Evolutionary conservation across 2,888 invertebrate species (phyloP), one percentile per base, ranked within the genome.

Genomic region (Phengaris arion): DNA sequence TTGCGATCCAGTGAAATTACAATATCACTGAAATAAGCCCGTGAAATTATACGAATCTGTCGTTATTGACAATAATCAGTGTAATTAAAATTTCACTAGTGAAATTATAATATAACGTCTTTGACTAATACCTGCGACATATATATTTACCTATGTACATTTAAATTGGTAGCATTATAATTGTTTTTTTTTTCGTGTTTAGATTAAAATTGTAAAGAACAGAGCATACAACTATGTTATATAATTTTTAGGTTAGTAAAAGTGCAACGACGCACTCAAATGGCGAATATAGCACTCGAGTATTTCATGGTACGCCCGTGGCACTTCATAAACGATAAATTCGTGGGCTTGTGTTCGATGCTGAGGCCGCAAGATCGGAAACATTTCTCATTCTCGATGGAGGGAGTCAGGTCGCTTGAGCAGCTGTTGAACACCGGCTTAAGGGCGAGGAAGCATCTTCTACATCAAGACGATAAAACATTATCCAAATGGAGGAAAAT

Each of bases 381-480:
- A 57, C 57, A 57, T 9, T 57, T 57, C 57, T 57, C 15, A 9
- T 57, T 57, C 15, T 15, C n/a, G 57, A 8, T 15, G 15, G 3
- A 57, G 15, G 57, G 15, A 15, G 15, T 57, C 57, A n/a, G 22
- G 8, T 9, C 15, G 4, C 3, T 15, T 8, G 15, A 57, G 15
- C 8, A 57, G 8, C n/a, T 57, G 57, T 8, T 57, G 15, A 9
- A 15, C 57, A 57, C 3, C 4, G 57, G 57, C 0, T 9, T 57
- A n/a, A 57, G 8, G 15, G 9, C 9, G 9, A 57, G 57, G 4
- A 57, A 57, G 15, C 15, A 57, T 22, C 57, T 57, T 57, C 57
- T 57, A 8, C 57, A 22, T 57, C 57, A 57, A 57, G 57, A 57
- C 57, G 57, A 57, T 9, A 57, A 15, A 57, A 57, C 57, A 57